These are phyloP conservation scores for Eustalomyia histrio DNA, from an alignment of 2,888 invertebrate species.

Conservation along the genomic window DNA sequence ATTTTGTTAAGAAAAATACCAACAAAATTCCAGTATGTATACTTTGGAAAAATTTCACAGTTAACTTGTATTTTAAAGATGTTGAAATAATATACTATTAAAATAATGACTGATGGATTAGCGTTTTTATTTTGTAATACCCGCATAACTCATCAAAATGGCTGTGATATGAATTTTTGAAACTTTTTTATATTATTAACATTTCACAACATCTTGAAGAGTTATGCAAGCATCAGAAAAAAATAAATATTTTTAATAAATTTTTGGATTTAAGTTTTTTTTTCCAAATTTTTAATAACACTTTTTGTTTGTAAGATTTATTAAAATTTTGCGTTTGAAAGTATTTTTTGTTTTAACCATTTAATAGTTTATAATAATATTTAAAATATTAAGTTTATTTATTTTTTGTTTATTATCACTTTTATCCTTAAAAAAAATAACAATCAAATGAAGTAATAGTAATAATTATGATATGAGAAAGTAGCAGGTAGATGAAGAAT, in stretches of 20 bases:
- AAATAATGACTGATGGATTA: background rate
- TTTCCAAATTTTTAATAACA: background rate
- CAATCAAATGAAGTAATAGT: background rate
- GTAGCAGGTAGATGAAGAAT: background rate
- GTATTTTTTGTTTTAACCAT: constrained; percentile 6
- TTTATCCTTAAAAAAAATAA: background rate
- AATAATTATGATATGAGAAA: background rate
- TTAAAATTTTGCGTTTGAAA: background rate
- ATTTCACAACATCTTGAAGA: constrained; percentile 80
- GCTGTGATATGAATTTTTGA: constrained; percentile 79
- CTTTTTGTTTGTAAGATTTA: background rate
- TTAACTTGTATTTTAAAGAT: background rate
- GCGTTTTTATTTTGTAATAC: constrained; percentile 45
- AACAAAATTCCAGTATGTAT: constrained; percentile 1
- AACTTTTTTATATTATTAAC: constrained; percentile 69
- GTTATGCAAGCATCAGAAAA: constrained; percentile 73
- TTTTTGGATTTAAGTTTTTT: background rate
- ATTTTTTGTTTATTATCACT: background rate
- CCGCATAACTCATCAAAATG: constrained; percentile 79
- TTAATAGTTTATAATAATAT: background rate
- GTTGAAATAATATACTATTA: too few species aligned
- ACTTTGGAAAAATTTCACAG: background rate
- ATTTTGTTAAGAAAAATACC: background rate
- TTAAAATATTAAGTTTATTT: background rate
- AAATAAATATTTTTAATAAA: background rate